Base-by-base conservation (phyloP, 2,113 vertebrate species). In the Malurus alboscapulatus region DNA sequence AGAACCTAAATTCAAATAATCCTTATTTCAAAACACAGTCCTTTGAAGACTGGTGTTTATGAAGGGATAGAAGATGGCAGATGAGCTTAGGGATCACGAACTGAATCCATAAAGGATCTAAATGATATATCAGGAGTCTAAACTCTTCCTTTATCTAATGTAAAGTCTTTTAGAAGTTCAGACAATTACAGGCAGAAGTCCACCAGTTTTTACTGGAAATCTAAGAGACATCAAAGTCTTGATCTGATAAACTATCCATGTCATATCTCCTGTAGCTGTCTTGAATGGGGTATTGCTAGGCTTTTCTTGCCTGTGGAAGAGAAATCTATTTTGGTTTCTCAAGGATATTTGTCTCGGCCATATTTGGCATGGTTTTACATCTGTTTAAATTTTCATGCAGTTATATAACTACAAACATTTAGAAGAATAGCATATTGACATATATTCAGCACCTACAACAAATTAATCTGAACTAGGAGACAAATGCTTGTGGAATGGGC, bases 1-100 rank as follows among this genome's bases (percentile, higher is more conserved):
- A 82, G 84, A 78, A 79, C 45, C 18, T 38, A 81, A 78, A 65
- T 48, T 78, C 62, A 82, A 90, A 73, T 88, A 93, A 92, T 90
- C 92, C 55, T 76, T 36, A 19, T 87, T 94, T 88, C 65, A 84
- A 94, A 92, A 32, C 32, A 32, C 16, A 72, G 38, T 36, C 34
- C 84, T 94, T 91, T 93, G 87, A 96, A 90, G 77, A 61, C 18
- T 1, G 1, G 14, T 79, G 45, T 79, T 95, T 78, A 53, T 34
- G 32, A 78, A 67, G 14, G 24, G 18, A 50, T 34, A 45, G 83
- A 63, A 14, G 54, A 44, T 10, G 61, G 79, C 87, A 65, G 44
- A 75, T 32, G 45, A 81, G 47, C 44, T 82, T n/a, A 63, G 42
- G 71, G 74, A 92, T 68, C 57, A 88, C 7, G 63, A 45, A 29